phyloP scores from a whole-genome alignment of 2,113 vertebrate genomes.

The Actinemys pallida region DNA sequence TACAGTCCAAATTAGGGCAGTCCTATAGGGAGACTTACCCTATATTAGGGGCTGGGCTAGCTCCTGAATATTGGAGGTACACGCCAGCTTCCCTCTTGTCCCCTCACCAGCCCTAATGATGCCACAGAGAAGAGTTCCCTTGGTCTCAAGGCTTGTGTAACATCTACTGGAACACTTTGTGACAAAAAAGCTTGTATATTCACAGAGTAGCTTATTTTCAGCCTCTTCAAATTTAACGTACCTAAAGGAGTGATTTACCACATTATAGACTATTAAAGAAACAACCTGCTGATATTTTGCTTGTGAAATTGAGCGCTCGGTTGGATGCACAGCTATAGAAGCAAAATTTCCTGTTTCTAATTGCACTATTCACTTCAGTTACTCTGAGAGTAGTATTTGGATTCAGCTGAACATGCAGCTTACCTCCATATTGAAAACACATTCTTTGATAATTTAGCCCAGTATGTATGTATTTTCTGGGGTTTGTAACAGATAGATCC shows the following conservation, averaged over 20 bases:
- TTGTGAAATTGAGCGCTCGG: slow-evolving; percentile 69
- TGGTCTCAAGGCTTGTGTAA: background rate
- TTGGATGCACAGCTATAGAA: slow-evolving; percentile 52
- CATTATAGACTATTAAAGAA: slow-evolving; percentile 53
- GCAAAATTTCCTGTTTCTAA: slow-evolving; percentile 72
- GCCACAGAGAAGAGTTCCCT: background rate
- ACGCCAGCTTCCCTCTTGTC: background rate
- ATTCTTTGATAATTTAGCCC: slow-evolving; percentile 57
- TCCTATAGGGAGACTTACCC: background rate
- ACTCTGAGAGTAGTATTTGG: slow-evolving; percentile 72
- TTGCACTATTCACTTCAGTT: slow-evolving; percentile 71
- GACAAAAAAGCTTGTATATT: slow-evolving; percentile 7
- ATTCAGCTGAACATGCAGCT: slow-evolving; percentile 70
- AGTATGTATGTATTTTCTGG: slow-evolving; percentile 35
- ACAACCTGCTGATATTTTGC: slow-evolving; percentile 45
- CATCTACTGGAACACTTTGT: background rate
- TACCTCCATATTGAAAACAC: slow-evolving; percentile 57
- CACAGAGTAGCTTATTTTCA: slow-evolving; percentile 34
- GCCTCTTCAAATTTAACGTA: slow-evolving; percentile 37
- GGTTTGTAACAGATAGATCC: slow-evolving; percentile 17
- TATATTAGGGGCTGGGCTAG: background rate
- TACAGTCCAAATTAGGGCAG: background rate
- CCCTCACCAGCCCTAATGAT: background rate
- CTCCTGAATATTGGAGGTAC: background rate
- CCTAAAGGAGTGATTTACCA: slow-evolving; percentile 26